Percentiles rank a stretch among this genome's conserved stretches.
phyloP scores from a whole-genome alignment of 2,113 vertebrate genomes.

The Lepus timidus region DNA sequence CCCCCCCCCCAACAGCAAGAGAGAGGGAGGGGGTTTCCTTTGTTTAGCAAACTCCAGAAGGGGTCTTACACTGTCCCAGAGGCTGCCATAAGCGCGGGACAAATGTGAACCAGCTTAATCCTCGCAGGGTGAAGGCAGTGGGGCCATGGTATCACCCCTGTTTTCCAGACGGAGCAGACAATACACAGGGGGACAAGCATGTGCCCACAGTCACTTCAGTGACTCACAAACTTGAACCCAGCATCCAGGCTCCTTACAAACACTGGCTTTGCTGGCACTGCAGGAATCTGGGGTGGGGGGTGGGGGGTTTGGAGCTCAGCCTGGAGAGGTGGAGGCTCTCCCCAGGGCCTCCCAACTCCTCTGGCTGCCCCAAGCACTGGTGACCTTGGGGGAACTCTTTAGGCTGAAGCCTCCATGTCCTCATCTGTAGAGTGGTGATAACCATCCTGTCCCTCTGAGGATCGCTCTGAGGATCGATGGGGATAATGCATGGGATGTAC shows the following conservation, averaged over 20 bases:
- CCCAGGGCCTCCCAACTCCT: not conserved
- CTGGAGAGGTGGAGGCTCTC: not conserved
- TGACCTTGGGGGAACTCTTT: conserved; percentile 45
- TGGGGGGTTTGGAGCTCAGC: not conserved
- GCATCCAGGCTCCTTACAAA: not conserved
- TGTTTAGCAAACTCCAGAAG: conserved; percentile 60
- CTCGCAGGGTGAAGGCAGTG: conserved; percentile 21
- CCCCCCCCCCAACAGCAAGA: not conserved
- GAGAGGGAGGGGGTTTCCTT: conserved; percentile 52
- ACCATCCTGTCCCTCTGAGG: conserved; percentile 7
- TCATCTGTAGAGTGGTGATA: conserved; percentile 69
- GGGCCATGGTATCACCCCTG: not conserved
- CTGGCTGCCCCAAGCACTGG: not conserved
- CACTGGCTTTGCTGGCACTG: not conserved
- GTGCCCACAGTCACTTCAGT: conserved; percentile 41
- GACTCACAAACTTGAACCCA: not conserved
- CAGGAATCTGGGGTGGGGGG: not conserved
- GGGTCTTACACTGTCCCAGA: conserved; percentile 34
- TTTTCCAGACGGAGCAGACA: not conserved
- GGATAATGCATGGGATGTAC: not conserved
- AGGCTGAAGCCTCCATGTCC: conserved; percentile 66
- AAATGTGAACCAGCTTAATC: conserved; percentile 67
- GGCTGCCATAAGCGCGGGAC: conserved; percentile 46
- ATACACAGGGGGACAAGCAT: not conserved
- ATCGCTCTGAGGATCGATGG: conserved; percentile 18